Evolutionary conservation across 2,888 invertebrate genomes (phyloP), one percentile per base, ranked within the genome.

Genomic region (Lasioglossum malachurum): DNA sequence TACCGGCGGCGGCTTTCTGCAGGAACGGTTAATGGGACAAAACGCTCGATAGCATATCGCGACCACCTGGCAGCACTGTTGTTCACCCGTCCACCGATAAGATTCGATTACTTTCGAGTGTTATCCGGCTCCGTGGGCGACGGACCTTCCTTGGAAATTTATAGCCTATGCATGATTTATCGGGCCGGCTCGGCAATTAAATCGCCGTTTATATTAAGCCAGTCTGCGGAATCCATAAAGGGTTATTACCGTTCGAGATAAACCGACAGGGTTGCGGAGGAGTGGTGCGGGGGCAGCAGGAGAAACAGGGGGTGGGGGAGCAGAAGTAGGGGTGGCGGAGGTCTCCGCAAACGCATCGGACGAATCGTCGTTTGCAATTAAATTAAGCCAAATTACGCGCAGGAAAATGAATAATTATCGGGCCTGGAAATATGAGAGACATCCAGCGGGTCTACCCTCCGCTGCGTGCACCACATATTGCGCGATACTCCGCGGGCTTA

Each of bases 371-470:
- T 88, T 93, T 85, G 88, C 91, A 92, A 93, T 92, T 91, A 92
- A 93, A 93, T 93, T 88, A 90, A 92, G 90, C 89, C 84, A 88
- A 92, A 93, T 92, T 92, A 92, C 90, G 84, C 83, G 83, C 86
- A 82, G 90, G 87, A 89, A 91, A 92, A 91, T 91, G 88, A 92
- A 92, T 93, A 92, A 93, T 92, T 90, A 91, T 91, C 85, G 80
- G 80, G 80, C 80, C 71, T 82, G 80, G 87, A 87, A 90, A 91
- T 76, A 76, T 53, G 83, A 80, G 86, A 82, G 79, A 79, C 83
- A 83, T 57, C 23, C 57, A 31, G 73, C n/a, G 23, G 31, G 31
- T 57, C 64, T 53, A 57, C 46, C n/a, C 53, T 75, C 23, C 41
- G 23, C 41, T n/a, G 31, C 19, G 16, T 19, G 27, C 44, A n/a